These are phyloP conservation scores for Calliscelio sp. DNA, from an alignment of 2,888 invertebrate species.

Conservation along the genomic window DNA sequence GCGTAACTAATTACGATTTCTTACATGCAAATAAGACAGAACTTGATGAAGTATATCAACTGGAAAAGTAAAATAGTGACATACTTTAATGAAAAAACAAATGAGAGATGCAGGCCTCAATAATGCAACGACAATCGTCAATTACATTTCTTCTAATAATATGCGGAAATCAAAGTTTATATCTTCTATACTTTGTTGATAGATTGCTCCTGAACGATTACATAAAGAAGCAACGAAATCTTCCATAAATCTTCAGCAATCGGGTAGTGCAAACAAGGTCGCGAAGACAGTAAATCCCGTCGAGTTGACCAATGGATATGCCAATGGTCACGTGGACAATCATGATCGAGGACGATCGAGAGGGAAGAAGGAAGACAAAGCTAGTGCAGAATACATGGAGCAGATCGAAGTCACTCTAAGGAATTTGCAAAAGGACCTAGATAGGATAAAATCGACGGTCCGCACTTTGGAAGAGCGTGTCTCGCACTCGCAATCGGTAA, in stretches of 20 bases:
- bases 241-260: conserved; percentile 74
- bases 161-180: no score
- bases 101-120: not conserved
- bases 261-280: conserved; percentile 61
- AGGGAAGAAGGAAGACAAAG: conserved; percentile 80
- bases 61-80: conserved; percentile 24
- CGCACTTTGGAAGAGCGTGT: conserved; percentile 85
- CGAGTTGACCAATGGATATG: conserved; percentile 79
- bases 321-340: conserved; percentile 75
- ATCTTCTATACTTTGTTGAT: conserved; percentile 28
- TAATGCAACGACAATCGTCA: not conserved
- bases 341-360: conserved; percentile 80
- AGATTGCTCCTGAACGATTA: conserved; percentile 83
- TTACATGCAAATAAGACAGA: conserved; percentile 24
- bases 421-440: conserved; percentile 86
- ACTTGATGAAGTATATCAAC: conserved; percentile 19
- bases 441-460: conserved; percentile 86
- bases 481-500: conserved; percentile 47
- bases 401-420: conserved; percentile 87
- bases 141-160: not conserved
- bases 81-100: conserved; percentile 31
- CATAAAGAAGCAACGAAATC: conserved; percentile 80
- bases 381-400: conserved; percentile 85
- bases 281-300: conserved; percentile 70
- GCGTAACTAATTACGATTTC: conserved; percentile 48